Evolutionary conservation across 1,140 invertebrate species (phyloP).

Genomic region (Lithobius niger): DNA sequence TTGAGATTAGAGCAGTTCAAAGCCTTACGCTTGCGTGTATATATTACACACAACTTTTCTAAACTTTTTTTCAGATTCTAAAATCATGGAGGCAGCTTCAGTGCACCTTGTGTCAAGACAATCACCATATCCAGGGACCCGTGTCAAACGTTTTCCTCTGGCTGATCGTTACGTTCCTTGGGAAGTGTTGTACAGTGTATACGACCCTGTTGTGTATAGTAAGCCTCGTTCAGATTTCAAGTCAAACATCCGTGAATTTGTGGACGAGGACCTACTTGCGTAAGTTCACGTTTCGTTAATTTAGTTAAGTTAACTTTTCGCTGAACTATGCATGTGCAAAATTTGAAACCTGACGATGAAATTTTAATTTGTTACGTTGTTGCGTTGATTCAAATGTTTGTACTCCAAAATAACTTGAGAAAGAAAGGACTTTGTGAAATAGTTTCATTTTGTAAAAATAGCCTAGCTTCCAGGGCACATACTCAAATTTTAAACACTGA

Average conservation of each 20-base stretch:
- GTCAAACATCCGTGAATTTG: conserved; percentile 23
- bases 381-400: too few species aligned
- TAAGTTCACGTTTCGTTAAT: too few species aligned
- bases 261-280: conserved; percentile 32
- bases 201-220: conserved; percentile 32
- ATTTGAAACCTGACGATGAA: too few species aligned
- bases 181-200: conserved; percentile 31
- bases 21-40: background rate
- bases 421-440: too few species aligned
- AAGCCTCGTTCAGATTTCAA: conserved; percentile 24
- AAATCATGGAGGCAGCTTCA: background rate
- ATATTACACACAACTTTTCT: background rate
- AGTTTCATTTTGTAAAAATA: too few species aligned
- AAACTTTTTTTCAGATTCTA: background rate
- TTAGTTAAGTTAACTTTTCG: too few species aligned
- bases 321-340: too few species aligned
- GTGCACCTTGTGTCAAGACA: conserved; percentile 27
- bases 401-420: too few species aligned
- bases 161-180: conserved; percentile 36
- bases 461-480: too few species aligned
- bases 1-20: background rate
- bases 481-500: too few species aligned
- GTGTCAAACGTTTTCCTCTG: conserved; percentile 32
- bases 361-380: too few species aligned
- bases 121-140: conserved; percentile 34